Evolutionary conservation across 2,797 vertebrate genomes (phyloP), one percentile per base, ranked within the genome.

Genomic region (Epinephelus awoara): DNA sequence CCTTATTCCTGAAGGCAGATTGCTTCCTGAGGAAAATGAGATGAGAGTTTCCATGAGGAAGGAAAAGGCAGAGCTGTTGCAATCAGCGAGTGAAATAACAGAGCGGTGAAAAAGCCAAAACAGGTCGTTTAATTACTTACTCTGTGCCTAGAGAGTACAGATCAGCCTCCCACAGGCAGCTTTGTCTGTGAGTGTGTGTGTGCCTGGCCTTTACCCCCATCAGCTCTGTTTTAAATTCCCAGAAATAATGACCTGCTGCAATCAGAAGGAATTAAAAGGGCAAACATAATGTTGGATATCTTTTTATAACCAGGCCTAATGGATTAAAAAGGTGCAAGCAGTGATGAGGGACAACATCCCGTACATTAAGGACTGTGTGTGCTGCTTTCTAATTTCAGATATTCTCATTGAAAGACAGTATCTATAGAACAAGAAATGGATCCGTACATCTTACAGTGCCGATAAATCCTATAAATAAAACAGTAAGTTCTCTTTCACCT

Each of bases 21-120:
- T 3, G 15, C 63, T 61, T 72, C 77, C 63, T 44, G 77, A 46
- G 62, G 72, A 77, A 27, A 75, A 62, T 21, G 11, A 77, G 72
- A 70, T 47, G 51, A 0, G 25, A 52, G 62, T 67, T 66, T 75
- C 59, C 57, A 80, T 2, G 40, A 79, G 88, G 84, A 91, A 93
- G 85, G 89, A 91, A 90, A 87, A 79, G 77, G 83, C 67, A 44
- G 76, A 80, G 71, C 70, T 56, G 72, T 46, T 81, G 79, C 76
- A 86, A 90, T 89, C 83, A 91, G 61, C 10, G 11, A 71, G 70
- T 62, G 61, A 58, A 88, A 88, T 46, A 88, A 89, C 72, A 88
- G 52, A 77, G 68, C 46, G 46, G 40, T 49, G 77, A 49, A 82
- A 78, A 68, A 79, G 46, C 19, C 40, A 72, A 72, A 88, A 79